Evolutionary conservation across 1,140 invertebrate genomes (phyloP).

Genomic region (Laupala kohalensis): DNA sequence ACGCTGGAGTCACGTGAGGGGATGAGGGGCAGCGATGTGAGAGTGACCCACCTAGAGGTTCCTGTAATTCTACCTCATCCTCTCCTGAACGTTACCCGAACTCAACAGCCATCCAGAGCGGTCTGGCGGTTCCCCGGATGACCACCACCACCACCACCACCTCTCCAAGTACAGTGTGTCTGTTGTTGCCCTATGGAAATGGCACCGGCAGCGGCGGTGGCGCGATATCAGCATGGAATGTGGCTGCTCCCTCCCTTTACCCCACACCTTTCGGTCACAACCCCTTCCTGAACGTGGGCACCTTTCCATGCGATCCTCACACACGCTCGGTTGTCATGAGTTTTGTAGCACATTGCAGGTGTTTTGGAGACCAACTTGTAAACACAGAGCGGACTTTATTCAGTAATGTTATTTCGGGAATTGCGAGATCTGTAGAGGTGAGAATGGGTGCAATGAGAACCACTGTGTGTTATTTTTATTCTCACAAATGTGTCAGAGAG

Average conservation of each 20-base stretch:
- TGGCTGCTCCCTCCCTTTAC: too few species aligned
- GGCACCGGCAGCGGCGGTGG: not conserved
- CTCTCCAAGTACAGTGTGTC: too few species aligned
- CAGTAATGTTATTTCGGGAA: not conserved
- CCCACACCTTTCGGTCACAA: too few species aligned
- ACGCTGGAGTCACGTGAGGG: too few species aligned
- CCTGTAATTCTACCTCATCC: not conserved
- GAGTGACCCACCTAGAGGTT: not conserved
- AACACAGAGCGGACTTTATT: not conserved
- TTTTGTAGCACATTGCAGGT: not conserved
- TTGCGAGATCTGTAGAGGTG: too few species aligned
- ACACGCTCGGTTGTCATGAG: too few species aligned
- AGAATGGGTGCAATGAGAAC: too few species aligned
- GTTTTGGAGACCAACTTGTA: not conserved
- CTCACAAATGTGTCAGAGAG: not conserved
- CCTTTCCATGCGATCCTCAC: not conserved
- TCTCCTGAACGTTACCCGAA: too few species aligned
- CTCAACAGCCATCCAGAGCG: too few species aligned
- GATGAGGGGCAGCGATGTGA: not conserved
- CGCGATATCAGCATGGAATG: not conserved
- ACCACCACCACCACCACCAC: too few species aligned
- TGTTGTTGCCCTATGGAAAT: not conserved
- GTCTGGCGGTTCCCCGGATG: not conserved
- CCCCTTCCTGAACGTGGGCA: too few species aligned
- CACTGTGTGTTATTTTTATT: not conserved